phyloP scores from a whole-genome alignment of 2,888 invertebrate genomes.

The Drosophila lutescens region DNA sequence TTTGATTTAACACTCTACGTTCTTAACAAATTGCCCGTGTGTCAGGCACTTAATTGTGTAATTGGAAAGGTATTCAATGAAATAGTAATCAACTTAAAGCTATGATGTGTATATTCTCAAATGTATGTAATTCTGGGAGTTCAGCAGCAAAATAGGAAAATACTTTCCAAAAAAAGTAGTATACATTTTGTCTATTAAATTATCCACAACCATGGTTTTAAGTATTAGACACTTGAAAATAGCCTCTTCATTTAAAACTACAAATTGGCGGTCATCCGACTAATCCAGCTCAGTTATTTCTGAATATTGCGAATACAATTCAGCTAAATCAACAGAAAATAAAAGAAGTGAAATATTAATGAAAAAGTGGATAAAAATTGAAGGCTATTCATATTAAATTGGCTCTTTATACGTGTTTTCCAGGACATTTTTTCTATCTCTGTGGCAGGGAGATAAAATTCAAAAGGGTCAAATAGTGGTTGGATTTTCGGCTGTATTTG shows the following conservation, averaged over 20 bases:
- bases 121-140: too few relatives aligned
- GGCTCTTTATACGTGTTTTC: not conserved
- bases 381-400: conserved; percentile 18
- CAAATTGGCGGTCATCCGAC: not conserved
- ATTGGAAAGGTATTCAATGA: not conserved
- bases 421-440: not conserved
- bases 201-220: not conserved
- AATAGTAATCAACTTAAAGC: not conserved
- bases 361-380: conserved; percentile 19
- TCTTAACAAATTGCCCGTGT: conserved; percentile 23
- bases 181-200: too few relatives aligned
- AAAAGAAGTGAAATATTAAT: conserved; percentile 6
- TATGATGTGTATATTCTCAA: not conserved
- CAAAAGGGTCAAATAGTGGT: conserved; percentile 1
- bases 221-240: not conserved
- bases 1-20: conserved; percentile 34
- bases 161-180: too few relatives aligned
- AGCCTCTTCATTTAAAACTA: not conserved
- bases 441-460: conserved; percentile 4
- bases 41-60: conserved; percentile 12
- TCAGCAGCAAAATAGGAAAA: too few relatives aligned
- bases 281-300: conserved; percentile 7
- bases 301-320: conserved; percentile 7
- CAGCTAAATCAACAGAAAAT: conserved; percentile 4
- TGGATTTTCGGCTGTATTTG: not conserved